These are phyloP conservation scores for Tillus elongatus DNA, from an alignment of 2,888 invertebrate species.

Conservation along the genomic window DNA sequence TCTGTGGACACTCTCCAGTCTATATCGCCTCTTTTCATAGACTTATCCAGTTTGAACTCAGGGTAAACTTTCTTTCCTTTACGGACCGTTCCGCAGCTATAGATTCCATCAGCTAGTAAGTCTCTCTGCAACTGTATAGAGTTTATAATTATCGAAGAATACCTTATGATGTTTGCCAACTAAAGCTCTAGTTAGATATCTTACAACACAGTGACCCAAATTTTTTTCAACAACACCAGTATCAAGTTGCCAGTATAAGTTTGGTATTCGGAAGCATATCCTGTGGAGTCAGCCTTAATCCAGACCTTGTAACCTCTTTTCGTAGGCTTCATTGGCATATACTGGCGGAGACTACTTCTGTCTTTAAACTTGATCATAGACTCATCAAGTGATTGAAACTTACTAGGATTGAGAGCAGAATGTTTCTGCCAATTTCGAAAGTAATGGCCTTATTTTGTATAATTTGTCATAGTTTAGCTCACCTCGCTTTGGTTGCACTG, in stretches of 20 bases:
- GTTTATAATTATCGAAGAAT: slow-evolving; percentile 14
- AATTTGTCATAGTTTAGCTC: slow-evolving; percentile 19
- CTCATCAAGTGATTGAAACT: slow-evolving; percentile 14
- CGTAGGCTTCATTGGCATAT: no score
- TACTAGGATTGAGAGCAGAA: slow-evolving; percentile 11
- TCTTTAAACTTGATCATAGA: slow-evolving; percentile 19
- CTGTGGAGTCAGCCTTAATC: slow-evolving; percentile 22
- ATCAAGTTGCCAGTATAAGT: slow-evolving; percentile 13
- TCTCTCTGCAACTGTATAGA: slow-evolving; percentile 7
- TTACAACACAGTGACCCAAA: not conserved
- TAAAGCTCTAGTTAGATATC: no score
- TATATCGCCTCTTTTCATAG: slow-evolving; percentile 9
- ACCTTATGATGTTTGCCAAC: slow-evolving; percentile 13
- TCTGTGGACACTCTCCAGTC: slow-evolving; percentile 7
- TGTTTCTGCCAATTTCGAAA: slow-evolving; percentile 2
- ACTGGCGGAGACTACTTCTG: no score
- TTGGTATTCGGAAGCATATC: slow-evolving; percentile 16
- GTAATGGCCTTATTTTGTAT: slow-evolving; percentile 19
- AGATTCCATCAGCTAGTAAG: slow-evolving; percentile 6
- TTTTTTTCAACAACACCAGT: not conserved
- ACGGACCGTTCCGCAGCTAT: slow-evolving; percentile 10
- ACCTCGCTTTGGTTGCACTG: slow-evolving; percentile 17
- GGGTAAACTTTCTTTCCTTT: not conserved
- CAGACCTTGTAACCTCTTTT: no score
- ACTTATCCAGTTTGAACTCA: slow-evolving; percentile 1